Base-by-base conservation (phyloP, 2,888 invertebrate genomes). In the Drosophila acutilabella region DNA sequence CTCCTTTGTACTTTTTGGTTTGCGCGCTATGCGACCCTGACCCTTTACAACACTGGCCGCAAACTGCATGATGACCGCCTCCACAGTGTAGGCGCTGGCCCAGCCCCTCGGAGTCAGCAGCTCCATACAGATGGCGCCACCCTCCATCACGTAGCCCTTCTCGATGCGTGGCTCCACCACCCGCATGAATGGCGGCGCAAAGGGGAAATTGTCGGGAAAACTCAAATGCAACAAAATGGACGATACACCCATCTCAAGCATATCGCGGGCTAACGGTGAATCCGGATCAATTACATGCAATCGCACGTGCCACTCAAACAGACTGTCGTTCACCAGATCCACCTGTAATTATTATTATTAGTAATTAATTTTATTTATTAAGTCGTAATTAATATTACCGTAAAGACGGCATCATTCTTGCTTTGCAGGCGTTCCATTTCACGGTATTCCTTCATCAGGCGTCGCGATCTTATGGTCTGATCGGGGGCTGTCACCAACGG, bases 111-210 rank as follows among this genome's bases (percentile, higher is more conserved):
- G 97, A 16, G 97, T 97, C 64, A 97, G 93, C 68, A 97, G 93
- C 91, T 97, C 97, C 97, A 97, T 97, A 90, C 97, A 97, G 89
- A 97, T 97, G 47, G 97, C 97, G 41, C 97, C 97, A 64, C 97
- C 97, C 93, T 97, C 97, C 97, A 97, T 97, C 23, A 97, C 97
- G 90, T 97, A 97, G 41, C 97, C 97, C 91, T 96, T 96, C 90
- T 96, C 96, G 93, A 96, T 95, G 91, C 95, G 93, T 8, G 96
- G 96, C 86, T 96, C 96, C 92, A 96, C 96, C 45, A 96, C 96
- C 80, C 96, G 94, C 93, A 96, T 96, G 92, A 97, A 97, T 44
- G 97, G 97, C 56, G 97, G 97, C 42, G 96, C 96, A 90, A 97
- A 97, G 44, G 97, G 97, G 89, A 97, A 97, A 91, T 97, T 97